Conservation (phyloP, 2,888 invertebrate genomes). For the Oscheius sp. region DNA sequence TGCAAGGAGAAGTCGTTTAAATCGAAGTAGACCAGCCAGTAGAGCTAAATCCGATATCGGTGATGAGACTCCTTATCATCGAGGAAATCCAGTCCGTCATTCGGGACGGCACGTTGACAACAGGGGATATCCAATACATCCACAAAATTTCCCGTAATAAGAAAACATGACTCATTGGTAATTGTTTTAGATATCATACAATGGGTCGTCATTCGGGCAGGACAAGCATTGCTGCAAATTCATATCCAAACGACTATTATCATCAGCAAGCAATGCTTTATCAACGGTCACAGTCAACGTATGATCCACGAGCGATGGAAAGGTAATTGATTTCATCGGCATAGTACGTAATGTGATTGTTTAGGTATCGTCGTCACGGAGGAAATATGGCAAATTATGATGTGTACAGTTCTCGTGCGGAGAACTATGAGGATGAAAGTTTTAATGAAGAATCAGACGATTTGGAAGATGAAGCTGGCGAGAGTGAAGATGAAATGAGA, state of each 20-base stretch:
- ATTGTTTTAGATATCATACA: not conserved
- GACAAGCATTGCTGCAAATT: constrained; percentile 10
- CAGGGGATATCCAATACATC: constrained; percentile 24
- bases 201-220: constrained; percentile 35
- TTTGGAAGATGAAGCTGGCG: constrained; percentile 38
- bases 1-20: constrained; percentile 34
- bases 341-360: not conserved
- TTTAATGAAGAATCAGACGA: constrained; percentile 30
- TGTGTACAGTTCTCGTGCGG: constrained; percentile 16
- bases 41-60: constrained; percentile 37
- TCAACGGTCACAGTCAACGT: constrained; percentile 34
- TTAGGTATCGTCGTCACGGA: constrained; percentile 24
- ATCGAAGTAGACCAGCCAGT: constrained; percentile 34
- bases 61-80: constrained; percentile 21
- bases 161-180: not conserved
- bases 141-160: constrained; percentile 24
- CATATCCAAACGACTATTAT: constrained; percentile 21
- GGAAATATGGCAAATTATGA: constrained; percentile 26
- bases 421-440: constrained; percentile 14
- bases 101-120: constrained; percentile 4
- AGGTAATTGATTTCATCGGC: constrained; percentile 4
- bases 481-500: constrained; percentile 51
- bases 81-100: constrained; percentile 3
- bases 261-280: constrained; percentile 25
- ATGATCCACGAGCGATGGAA: constrained; percentile 30